Evolutionary conservation across 2,888 invertebrate species (phyloP).

Genomic region (Lamproptera curius): DNA sequence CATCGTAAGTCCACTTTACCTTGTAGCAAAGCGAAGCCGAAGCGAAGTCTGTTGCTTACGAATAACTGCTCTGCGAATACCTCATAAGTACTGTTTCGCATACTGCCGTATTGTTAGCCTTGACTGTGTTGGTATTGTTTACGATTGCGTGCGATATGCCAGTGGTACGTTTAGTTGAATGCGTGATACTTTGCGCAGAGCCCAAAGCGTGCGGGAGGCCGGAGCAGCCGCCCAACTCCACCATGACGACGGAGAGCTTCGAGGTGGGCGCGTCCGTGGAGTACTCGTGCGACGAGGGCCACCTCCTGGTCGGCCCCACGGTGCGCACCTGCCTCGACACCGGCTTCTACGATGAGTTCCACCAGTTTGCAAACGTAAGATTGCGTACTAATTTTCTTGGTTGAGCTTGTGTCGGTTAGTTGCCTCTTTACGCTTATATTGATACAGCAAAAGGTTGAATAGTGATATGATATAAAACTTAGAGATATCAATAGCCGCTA

Average conservation of each 20-base stretch:
- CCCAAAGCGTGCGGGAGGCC: slow-evolving; percentile 94
- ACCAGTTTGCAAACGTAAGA: slow-evolving; percentile 94
- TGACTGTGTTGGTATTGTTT: too few relatives aligned
- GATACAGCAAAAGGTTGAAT: too few relatives aligned
- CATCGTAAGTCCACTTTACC: slow-evolving; percentile 84
- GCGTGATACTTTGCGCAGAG: slow-evolving; percentile 78
- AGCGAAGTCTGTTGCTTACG: too few relatives aligned
- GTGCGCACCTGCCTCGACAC: slow-evolving; percentile 91
- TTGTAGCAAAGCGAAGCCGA: too few relatives aligned
- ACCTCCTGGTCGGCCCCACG: slow-evolving; percentile 91
- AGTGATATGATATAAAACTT: too few relatives aligned
- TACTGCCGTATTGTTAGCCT: neutral
- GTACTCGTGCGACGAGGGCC: slow-evolving; percentile 91
- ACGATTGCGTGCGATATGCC: too few relatives aligned
- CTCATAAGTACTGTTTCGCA: neutral
- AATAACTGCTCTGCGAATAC: slow-evolving; percentile 1
- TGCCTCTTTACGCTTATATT: too few relatives aligned
- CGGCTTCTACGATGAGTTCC: slow-evolving; percentile 96
- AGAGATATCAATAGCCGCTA: too few relatives aligned
- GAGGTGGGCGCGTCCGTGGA: slow-evolving; percentile 91
- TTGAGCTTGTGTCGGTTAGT: too few relatives aligned
- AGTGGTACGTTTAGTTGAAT: too few relatives aligned
- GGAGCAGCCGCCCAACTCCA: slow-evolving; percentile 95
- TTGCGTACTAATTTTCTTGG: too few relatives aligned
- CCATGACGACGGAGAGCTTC: slow-evolving; percentile 86